Conservation (phyloP, 1,140 invertebrate species). For the Araneus ventricosus region DNA sequence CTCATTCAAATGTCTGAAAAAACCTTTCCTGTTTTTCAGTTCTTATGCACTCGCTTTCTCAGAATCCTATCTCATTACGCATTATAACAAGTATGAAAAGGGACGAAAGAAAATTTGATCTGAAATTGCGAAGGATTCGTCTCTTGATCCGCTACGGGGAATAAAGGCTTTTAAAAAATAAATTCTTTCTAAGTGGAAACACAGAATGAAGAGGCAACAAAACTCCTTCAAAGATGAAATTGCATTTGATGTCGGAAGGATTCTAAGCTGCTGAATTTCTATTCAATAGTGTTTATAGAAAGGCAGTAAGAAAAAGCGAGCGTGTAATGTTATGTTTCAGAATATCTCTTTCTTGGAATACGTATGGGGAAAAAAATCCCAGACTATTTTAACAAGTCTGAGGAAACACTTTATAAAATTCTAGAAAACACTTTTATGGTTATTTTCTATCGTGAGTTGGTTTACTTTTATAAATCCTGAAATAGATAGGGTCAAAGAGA, state of each 20-base stretch:
- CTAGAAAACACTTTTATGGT: too few species aligned
- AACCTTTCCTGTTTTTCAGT: background rate
- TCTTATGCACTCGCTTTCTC: background rate
- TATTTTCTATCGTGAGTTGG: too few species aligned
- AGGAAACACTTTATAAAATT: background rate
- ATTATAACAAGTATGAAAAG: background rate
- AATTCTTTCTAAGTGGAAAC: background rate
- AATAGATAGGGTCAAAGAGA: too few species aligned
- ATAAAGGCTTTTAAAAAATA: slow-evolving; percentile 14
- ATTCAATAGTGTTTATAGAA: background rate
- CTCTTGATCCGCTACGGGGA: background rate
- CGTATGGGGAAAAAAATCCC: background rate
- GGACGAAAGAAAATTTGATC: background rate
- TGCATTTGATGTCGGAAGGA: background rate
- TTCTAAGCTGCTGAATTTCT: background rate
- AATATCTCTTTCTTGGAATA: background rate
- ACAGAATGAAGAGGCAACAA: background rate
- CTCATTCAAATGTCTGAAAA: background rate
- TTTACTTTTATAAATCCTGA: too few species aligned
- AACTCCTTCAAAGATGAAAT: background rate
- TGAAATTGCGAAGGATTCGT: background rate
- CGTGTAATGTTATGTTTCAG: background rate
- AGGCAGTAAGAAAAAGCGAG: background rate
- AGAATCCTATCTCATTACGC: background rate
- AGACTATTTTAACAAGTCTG: background rate